Evolutionary conservation across 1,140 invertebrate genomes (phyloP), one percentile per base, ranked within the genome.

Genomic region (Platyura marginata): DNA sequence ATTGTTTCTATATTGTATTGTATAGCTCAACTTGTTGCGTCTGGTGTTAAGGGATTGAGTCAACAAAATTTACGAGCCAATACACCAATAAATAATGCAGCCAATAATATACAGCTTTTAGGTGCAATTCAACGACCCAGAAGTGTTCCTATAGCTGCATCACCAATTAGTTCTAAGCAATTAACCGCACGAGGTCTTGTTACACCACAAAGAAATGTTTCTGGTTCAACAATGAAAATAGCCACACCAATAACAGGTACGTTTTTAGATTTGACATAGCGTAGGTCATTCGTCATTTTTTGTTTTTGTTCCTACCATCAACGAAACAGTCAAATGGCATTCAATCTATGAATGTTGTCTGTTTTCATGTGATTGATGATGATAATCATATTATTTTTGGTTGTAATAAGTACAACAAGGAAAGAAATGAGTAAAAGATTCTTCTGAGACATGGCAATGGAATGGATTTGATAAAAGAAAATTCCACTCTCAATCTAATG

Each of bases 1-100:
- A 25, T 21, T 21, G 15, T 40, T 20, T 45, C 32, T 49, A 43
- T 41, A 21, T 45, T 39, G 41, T 5, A 4, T 3, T 41, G 41
- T 67, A 47, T 54, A 75, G 74, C 73, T 65, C 74, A 76, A 66
- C 62, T 76, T 55, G 69, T 76, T 53, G 69, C 70, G 50, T 68
- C 72, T 40, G 67, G 70, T 46, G 69, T 75, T 42, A 75, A 77
- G 60, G 66, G 67, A 51, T 57, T 75, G 48, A 66, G 66, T 47
- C 70, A 72, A 50, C 72, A 75, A 61, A 70, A 64, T 52, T 64
- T 75, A 51, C 68, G 73, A 48, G 58, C 55, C 36, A 63, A 59
- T 47, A 48, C 59, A 35, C 32, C 33, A 33, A 40, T 25, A 6
- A 40, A 42, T 32, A 42, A 25, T 40, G 34, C 21, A 3, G 11